Percentiles rank a stretch among this genome's conserved stretches.
Conservation (phyloP, 2,888 invertebrate genomes). For the Tetrapedia diversipes region DNA sequence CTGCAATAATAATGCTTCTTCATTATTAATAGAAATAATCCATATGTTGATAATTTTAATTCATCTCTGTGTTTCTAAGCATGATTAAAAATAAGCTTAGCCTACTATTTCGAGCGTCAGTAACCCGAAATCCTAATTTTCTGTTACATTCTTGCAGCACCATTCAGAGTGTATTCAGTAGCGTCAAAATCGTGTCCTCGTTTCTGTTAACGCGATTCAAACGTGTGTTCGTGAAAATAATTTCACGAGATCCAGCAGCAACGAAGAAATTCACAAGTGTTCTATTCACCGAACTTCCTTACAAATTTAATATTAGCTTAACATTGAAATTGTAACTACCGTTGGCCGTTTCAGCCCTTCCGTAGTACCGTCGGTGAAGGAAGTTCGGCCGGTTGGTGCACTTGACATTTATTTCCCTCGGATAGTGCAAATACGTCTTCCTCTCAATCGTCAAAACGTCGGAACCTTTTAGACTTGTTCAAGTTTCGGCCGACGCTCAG, state of each 20-base stretch:
- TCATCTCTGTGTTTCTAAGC: too few relatives aligned
- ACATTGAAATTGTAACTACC: not conserved
- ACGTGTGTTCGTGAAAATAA: not conserved
- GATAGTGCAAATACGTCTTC: constrained; percentile 11
- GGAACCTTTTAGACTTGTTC: constrained; percentile 33
- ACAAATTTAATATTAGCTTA: not conserved
- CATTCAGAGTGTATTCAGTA: too few relatives aligned
- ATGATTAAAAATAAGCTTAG: not conserved
- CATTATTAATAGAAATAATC: too few relatives aligned
- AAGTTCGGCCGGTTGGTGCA: constrained; percentile 5
- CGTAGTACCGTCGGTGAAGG: not conserved
- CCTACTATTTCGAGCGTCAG: too few relatives aligned
- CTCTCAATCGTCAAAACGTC: constrained; percentile 23
- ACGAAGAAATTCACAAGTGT: not conserved
- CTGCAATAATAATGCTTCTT: too few relatives aligned
- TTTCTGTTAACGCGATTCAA: not conserved
- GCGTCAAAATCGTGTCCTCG: not conserved
- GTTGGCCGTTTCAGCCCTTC: not conserved
- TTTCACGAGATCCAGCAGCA: too few relatives aligned
- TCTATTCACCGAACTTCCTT: not conserved
- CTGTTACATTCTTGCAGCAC: too few relatives aligned
- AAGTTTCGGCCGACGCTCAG: constrained; percentile 20
- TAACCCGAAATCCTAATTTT: too few relatives aligned
- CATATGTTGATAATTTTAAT: too few relatives aligned
- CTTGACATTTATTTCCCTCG: constrained; percentile 17